Percentiles rank a stretch among this genome's conserved stretches.
Conservation (phyloP, 2,113 vertebrate species). For the Chitala chitala region DNA sequence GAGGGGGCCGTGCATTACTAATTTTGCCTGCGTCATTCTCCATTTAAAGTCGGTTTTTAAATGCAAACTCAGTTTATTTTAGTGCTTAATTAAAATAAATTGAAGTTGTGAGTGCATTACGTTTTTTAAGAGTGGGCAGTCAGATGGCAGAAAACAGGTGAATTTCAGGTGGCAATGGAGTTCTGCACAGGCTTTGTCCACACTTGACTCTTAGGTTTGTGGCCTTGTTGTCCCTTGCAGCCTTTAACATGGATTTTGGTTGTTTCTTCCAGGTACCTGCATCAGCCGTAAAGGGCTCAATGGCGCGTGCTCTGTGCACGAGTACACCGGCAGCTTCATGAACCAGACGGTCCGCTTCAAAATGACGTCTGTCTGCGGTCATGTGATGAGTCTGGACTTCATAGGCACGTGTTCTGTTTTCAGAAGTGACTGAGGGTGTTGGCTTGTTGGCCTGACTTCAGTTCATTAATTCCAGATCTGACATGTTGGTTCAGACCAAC, state of each 20-base stretch:
- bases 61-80: background rate
- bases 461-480: background rate
- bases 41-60: background rate
- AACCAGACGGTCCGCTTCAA: conserved; percentile 82
- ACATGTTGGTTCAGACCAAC: too few species aligned
- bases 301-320: conserved; percentile 83
- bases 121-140: background rate
- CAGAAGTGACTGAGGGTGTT: background rate
- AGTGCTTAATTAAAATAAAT: conserved; percentile 10
- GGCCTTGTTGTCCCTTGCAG: background rate
- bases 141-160: background rate
- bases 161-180: too few species aligned
- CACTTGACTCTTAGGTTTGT: background rate
- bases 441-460: background rate
- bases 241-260: background rate
- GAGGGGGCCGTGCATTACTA: conserved; percentile 14
- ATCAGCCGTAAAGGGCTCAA: conserved; percentile 86
- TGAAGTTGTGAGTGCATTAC: background rate
- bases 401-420: conserved; percentile 63
- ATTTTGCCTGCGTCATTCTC: background rate
- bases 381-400: conserved; percentile 97
- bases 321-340: conserved; percentile 75
- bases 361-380: conserved; percentile 96
- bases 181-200: background rate
- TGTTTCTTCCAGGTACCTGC: conserved; percentile 66